Evolutionary conservation across 2,888 invertebrate species (phyloP).

Genomic region (Agrochola macilenta): DNA sequence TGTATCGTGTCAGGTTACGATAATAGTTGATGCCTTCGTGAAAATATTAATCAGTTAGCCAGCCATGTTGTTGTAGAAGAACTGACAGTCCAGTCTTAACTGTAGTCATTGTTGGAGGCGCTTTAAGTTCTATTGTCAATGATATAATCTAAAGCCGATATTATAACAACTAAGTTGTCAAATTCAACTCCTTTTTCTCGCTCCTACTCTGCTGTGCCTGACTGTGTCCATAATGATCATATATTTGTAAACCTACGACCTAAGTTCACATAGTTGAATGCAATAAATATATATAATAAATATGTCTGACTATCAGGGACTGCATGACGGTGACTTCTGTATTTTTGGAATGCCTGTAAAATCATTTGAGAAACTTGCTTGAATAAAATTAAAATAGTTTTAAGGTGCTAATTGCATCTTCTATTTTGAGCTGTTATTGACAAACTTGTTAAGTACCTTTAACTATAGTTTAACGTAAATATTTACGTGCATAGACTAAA

Average conservation of each 20-base stretch:
- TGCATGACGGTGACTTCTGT: not conserved
- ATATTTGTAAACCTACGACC: no score
- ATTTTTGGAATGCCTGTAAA: not conserved
- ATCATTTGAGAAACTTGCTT: not conserved
- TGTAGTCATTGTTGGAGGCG: not conserved
- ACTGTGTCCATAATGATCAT: not conserved
- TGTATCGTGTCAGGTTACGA: not conserved
- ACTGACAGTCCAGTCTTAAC: not conserved
- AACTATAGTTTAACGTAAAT: slow-evolving; percentile 22
- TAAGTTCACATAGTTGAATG: no score
- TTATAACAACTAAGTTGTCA: not conserved
- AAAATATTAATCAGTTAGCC: not conserved
- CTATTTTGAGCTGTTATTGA: slow-evolving; percentile 32
- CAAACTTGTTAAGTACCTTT: slow-evolving; percentile 25
- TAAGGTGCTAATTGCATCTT: slow-evolving; percentile 12
- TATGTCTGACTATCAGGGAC: not conserved
- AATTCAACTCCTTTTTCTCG: not conserved
- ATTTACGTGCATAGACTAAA: not conserved
- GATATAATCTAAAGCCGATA: not conserved
- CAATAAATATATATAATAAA: not conserved
- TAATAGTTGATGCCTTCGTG: no score
- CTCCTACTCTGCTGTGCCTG: not conserved
- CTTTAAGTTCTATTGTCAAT: not conserved
- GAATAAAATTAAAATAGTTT: not conserved
- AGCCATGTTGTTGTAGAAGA: not conserved